These are phyloP conservation scores for Homarus americanus DNA, from an alignment of 1,140 invertebrate genomes.

Conservation along the genomic window DNA sequence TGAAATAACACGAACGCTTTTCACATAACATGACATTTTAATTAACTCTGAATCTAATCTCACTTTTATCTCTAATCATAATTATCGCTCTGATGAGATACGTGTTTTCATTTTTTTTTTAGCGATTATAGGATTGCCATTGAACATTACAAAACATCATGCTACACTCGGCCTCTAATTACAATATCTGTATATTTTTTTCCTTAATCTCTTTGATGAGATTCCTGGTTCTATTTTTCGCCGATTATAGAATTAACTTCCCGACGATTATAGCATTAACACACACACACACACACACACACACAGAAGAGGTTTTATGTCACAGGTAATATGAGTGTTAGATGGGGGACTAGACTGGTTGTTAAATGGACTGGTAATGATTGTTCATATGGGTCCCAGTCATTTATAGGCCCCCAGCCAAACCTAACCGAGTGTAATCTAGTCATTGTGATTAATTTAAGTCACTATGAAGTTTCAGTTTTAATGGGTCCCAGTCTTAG, in stretches of 20 bases:
- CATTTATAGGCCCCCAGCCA: too few species aligned
- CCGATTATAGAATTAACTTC: background rate
- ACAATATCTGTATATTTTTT: background rate
- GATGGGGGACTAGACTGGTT: too few species aligned
- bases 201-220: background rate
- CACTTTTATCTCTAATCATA: background rate
- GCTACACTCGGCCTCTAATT: background rate
- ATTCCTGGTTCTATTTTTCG: background rate
- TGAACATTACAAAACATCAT: background rate
- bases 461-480: too few species aligned
- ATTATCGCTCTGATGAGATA: background rate
- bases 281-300: too few species aligned
- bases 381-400: too few species aligned
- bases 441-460: too few species aligned
- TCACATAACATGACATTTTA: background rate
- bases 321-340: too few species aligned
- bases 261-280: background rate
- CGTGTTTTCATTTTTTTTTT: background rate
- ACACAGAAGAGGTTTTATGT: too few species aligned
- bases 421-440: too few species aligned
- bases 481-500: too few species aligned
- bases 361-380: too few species aligned
- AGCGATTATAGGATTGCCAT: background rate
- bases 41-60: background rate
- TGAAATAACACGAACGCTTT: background rate